Base-by-base conservation (phyloP, 2,113 vertebrate species). In the Leptodactylus fuscus region DNA sequence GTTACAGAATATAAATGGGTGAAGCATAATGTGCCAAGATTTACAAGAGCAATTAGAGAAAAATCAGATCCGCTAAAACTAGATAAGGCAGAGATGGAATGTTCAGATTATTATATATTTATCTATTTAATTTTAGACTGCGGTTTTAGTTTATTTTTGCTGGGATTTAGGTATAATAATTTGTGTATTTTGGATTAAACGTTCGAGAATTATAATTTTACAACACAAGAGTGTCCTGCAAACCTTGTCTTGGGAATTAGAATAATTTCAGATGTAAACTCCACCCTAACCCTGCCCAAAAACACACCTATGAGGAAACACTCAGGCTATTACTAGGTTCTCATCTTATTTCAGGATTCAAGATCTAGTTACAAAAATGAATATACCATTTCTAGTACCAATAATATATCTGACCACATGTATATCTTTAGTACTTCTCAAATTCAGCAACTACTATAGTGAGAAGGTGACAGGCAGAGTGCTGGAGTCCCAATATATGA, bases 21-120 rank as follows among this genome's bases (percentile, higher is more conserved):
- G 27, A 77, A 65, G 51, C 44, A 29, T 83, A 83, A 83, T 60
- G n/a, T 74, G 15, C 51, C 2, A n/a, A 51, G 81, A 82, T 82
- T 70, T 71, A 82, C 60, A 51, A 49, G 32, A 71, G 22, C 65
- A 71, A 82, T 82, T 82, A 82, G 65, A 53, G 62, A 55, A 38
- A 82, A 36, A 70, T 82, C 20, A 24, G 67, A 71, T 32, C 13
- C 12, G 36, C 77, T 62, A 60, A 80, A 44, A 62, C 22, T 62
- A 58, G 36, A 80, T 80, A 60, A 60, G 53, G 58, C 20, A 60
- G 20, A 29, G 77, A 80, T 44, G n/a, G 51, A 62, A 41, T 80
- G 55, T 27, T 80, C 41, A 13, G 2, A 22, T 5, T 41, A 38
- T 11, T 34, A n/a, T 78, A 41, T 79, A 24, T 60, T 60, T 79